Base-by-base conservation (phyloP, 2,113 vertebrate genomes). In the Tupaia tana region DNA sequence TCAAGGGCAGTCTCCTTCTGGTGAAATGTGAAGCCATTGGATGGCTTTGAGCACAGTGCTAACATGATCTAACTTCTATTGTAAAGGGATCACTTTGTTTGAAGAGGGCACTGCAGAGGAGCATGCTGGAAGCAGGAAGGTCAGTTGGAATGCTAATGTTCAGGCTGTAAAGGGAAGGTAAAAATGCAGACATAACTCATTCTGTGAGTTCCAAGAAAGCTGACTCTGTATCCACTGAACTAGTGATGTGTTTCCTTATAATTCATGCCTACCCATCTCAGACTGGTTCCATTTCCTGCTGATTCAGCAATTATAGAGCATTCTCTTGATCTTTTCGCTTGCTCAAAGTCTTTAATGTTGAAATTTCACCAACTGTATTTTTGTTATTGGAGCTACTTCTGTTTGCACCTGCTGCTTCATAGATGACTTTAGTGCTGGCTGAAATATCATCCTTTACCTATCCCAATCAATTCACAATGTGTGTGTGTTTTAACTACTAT, bases 191-290 rank as follows among this genome's bases (percentile, higher is more conserved):
- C 64, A 73, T 74, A 91, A 89, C 20, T 89, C 85, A 77, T 74
- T 43, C 56, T 91, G n/a, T 79, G 71, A 90, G 90, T 93, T 95
- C 85, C 78, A 81, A 69, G 81, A 96, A 90, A 58, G 73, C 81
- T 15, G 66, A 79, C 77, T 77, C 7, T 54, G 3, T 70, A 87
- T 18, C 34, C 71, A 34, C 56, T 27, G 58, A 82, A 20, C 85
- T 83, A 52, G 75, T 58, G 95, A 91, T 89, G 78, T 69, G 25
- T 87, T 96, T 93, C 95, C 93, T 90, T 63, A 75, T 75, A 93
- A 91, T 78, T 89, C 94, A 84, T 73, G 77, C 81, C 92, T 56
- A 11, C 75, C 80, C 70, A 16, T 63, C 80, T 86, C 95, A 86
- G 69, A 70, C 25, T 12, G 18, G 3, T 43, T 92, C 77, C 93